Evolutionary conservation across 2,888 invertebrate genomes (phyloP).

Genomic region (Criorhina ranunculi): DNA sequence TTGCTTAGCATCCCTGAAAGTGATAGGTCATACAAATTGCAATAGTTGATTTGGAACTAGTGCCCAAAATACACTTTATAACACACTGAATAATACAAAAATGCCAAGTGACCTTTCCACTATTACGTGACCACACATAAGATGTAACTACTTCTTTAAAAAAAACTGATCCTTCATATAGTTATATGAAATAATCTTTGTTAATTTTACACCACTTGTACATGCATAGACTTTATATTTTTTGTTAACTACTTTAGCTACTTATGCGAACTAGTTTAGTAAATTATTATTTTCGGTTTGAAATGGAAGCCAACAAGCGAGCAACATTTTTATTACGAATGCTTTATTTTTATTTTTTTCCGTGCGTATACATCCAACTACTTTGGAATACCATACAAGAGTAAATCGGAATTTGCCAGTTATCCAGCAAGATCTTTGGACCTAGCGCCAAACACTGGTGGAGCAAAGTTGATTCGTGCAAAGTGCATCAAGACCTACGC

Average conservation of each 20-base stretch:
- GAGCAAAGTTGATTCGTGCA: constrained; percentile 44
- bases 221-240: constrained; percentile 2
- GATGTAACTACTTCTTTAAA: constrained; percentile 26
- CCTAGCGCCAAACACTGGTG: constrained; percentile 47
- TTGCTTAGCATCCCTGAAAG: background rate
- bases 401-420: constrained; percentile 54
- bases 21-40: too few species aligned
- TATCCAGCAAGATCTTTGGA: constrained; percentile 55
- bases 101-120: constrained; percentile 66
- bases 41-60: background rate
- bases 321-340: constrained; percentile 50
- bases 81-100: constrained; percentile 29
- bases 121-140: constrained; percentile 62
- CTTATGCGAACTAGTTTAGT: constrained; percentile 12
- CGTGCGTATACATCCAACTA: constrained; percentile 54
- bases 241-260: constrained; percentile 28
- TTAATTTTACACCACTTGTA: constrained; percentile 16
- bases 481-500: constrained; percentile 47
- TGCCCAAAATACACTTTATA: background rate
- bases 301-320: constrained; percentile 28
- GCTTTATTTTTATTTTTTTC: constrained; percentile 18
- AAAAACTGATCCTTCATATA: constrained; percentile 38
- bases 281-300: constrained; percentile 28
- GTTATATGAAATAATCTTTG: constrained; percentile 12
- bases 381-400: constrained; percentile 53